Percentiles rank a stretch among this genome's conserved stretches.
These are phyloP conservation scores for Ariopsis seemanni DNA, from an alignment of 2,113 vertebrate species.

Conservation along the genomic window DNA sequence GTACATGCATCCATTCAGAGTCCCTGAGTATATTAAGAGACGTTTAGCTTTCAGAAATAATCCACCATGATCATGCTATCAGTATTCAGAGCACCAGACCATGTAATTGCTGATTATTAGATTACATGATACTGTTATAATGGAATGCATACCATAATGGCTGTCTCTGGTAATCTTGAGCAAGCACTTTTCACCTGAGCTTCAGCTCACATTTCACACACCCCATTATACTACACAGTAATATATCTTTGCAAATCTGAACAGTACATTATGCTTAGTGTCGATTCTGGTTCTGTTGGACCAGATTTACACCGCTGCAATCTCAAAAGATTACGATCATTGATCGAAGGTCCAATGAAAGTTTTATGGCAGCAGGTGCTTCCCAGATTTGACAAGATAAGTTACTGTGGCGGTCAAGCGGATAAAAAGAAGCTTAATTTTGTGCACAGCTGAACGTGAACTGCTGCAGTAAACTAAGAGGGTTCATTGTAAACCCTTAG, in stretches of 20 bases:
- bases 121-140: constrained; percentile 29
- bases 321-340: background rate
- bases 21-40: background rate
- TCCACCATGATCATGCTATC: constrained; percentile 17
- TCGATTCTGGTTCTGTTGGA: background rate
- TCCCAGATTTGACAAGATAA: constrained; percentile 21
- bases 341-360: constrained; percentile 7
- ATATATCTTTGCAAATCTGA: constrained; percentile 13
- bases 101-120: constrained; percentile 47
- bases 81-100: background rate
- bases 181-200: constrained; percentile 17
- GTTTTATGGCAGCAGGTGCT: constrained; percentile 21
- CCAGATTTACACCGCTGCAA: background rate
- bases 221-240: constrained; percentile 7
- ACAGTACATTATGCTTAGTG: constrained; percentile 1
- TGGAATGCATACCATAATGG: constrained; percentile 19
- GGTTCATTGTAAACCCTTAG: constrained; percentile 20
- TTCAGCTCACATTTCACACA: background rate
- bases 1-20: constrained; percentile 16
- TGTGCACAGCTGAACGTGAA: background rate
- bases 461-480: background rate
- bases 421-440: constrained; percentile 24
- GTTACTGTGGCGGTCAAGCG: background rate
- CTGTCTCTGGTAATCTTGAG: constrained; percentile 14
- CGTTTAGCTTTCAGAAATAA: background rate